Conservation (phyloP, 2,113 vertebrate species). For the Scortum barcoo region DNA sequence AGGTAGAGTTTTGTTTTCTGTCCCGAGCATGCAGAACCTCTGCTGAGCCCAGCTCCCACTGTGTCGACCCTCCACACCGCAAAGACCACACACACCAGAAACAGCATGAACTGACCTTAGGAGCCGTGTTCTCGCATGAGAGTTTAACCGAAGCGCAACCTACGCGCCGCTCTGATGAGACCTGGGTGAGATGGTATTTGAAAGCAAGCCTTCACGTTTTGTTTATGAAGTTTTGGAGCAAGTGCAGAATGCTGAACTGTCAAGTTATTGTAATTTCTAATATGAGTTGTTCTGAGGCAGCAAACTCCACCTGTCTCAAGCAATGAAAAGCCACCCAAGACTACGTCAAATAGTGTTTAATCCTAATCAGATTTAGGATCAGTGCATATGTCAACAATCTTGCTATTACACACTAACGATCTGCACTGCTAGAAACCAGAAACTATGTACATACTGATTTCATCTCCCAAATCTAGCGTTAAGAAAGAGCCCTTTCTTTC, state of each 20-base stretch:
- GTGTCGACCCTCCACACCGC: conserved; percentile 15
- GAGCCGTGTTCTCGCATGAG: not conserved
- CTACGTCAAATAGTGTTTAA: not conserved
- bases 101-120: conserved; percentile 12
- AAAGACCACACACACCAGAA: conserved; percentile 58
- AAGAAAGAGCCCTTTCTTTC: conserved; percentile 36
- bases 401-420: conserved; percentile 29
- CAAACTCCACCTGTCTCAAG: not conserved
- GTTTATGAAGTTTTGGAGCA: not conserved
- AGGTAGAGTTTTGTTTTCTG: conserved; percentile 43
- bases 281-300: not conserved
- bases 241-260: not conserved
- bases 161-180: not conserved
- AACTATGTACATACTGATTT: conserved; percentile 33
- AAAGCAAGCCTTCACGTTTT: not conserved
- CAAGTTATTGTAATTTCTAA: not conserved
- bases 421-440: conserved; percentile 37
- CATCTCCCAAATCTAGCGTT: conserved; percentile 15
- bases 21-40: conserved; percentile 10
- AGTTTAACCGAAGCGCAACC: not conserved
- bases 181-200: not conserved
- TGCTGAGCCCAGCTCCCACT: conserved; percentile 39
- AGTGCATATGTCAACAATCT: conserved; percentile 10
- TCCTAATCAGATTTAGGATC: not conserved
- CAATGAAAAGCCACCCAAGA: not conserved